phyloP scores from a whole-genome alignment of 2,797 vertebrate species.

The Phyllotis vaccarum region DNA sequence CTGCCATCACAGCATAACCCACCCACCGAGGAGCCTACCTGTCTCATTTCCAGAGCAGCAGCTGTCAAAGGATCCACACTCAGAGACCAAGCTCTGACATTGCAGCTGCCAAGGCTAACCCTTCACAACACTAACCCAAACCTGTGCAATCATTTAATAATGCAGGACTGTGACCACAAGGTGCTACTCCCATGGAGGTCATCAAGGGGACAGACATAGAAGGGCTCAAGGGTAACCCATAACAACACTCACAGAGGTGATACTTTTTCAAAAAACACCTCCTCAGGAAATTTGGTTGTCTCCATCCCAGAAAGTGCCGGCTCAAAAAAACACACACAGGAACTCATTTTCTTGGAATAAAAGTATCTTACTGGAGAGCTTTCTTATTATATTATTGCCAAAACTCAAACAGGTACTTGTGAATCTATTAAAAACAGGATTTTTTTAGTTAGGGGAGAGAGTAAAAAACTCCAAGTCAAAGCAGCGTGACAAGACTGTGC shows the following conservation, averaged over 20 bases:
- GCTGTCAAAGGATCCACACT: background rate
- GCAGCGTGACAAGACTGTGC: slow-evolving; percentile 40
- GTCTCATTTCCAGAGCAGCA: background rate
- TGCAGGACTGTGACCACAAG: background rate
- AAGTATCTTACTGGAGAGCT: background rate
- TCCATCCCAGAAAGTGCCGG: background rate
- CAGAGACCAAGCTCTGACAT: background rate
- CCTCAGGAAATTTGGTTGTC: background rate
- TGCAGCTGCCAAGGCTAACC: background rate
- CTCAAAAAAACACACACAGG: background rate
- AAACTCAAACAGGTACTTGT: slow-evolving; percentile 7
- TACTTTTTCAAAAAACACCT: slow-evolving; percentile 48
- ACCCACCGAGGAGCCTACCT: background rate
- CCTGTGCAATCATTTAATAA: background rate
- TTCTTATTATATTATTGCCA: background rate
- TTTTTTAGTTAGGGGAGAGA: background rate
- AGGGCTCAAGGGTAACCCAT: background rate
- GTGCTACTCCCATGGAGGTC: background rate
- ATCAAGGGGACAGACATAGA: fast-evolving
- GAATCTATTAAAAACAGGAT: background rate
- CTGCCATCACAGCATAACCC: background rate
- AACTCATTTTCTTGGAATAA: background rate
- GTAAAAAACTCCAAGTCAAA: slow-evolving; percentile 61
- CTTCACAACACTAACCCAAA: background rate
- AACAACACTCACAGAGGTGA: background rate